These are phyloP conservation scores for Plestiodon gilberti DNA, from an alignment of 2,113 vertebrate genomes.

Conservation along the genomic window DNA sequence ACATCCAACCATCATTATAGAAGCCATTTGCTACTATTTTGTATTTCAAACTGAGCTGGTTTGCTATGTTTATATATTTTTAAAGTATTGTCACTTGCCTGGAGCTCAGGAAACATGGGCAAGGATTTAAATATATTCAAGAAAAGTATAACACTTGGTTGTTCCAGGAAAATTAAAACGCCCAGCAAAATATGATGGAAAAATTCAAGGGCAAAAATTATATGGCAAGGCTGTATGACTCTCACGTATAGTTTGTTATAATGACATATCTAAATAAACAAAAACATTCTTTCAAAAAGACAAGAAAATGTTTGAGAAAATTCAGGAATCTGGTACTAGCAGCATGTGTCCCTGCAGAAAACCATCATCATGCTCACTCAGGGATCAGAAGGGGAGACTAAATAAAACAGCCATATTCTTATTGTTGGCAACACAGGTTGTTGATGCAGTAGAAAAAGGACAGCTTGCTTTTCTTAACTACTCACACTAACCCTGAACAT, in stretches of 20 bases:
- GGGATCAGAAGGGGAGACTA: slow-evolving; percentile 45
- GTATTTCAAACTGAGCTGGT: neutral
- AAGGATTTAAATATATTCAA: neutral
- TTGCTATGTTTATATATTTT: neutral
- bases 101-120: neutral
- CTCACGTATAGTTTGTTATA: neutral
- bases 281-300: neutral
- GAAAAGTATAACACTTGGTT: neutral
- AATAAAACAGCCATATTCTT: neutral
- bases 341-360: slow-evolving; percentile 14
- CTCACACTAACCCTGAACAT: slow-evolving; percentile 34
- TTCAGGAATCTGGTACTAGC: neutral
- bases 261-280: neutral
- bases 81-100: neutral
- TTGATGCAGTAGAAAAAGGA: slow-evolving; percentile 50
- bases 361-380: neutral
- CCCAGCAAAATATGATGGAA: neutral
- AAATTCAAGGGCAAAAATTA: neutral
- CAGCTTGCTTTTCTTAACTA: slow-evolving; percentile 38
- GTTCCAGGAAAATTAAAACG: neutral
- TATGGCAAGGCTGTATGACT: neutral
- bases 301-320: slow-evolving; percentile 30
- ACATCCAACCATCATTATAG: neutral
- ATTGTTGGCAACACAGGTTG: slow-evolving; percentile 46
- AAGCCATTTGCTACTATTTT: neutral